Base-by-base conservation (phyloP, 2,113 vertebrate species). In the Hepsetus odoe region DNA sequence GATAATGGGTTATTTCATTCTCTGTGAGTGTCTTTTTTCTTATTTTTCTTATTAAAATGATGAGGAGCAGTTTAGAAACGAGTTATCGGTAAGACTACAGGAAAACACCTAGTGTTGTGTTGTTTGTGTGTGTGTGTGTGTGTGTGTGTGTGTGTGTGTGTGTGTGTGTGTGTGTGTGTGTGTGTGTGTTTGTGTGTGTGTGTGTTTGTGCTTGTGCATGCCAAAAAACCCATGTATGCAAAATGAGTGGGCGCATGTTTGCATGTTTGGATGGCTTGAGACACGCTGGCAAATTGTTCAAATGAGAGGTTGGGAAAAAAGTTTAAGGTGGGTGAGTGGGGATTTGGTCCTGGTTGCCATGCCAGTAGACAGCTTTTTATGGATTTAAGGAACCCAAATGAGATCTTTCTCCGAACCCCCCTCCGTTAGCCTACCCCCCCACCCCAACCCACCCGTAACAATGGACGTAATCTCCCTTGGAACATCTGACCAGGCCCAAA, bases 341-440 rank as follows among this genome's bases (percentile, higher is more conserved):
- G 76, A 64, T 64, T 74, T 59, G 46, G 56, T 32, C 24, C 20
- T 82, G 64, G 67, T 74, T 80, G 68, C 84, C 76, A 83, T 86
- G 83, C 74, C 72, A 80, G 40, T 73, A 86, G 83, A 85, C 83
- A n/a, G 79, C 75, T 76, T 84, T 59, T 79, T 32, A 51, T 61
- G 33, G 73, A 65, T 40, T 75, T 78, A 66, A 74, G 71, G 70
- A 76, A 70, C 49, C 59, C 72, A 73, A 64, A 56, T 78, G 67
- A 44, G 51, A 76, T 80, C 62, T 62, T 69, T 75, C 73, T 76
- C n/a, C 55, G 32, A 81, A 70, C 9, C 26, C 9, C 13, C 8
- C 46, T 30, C 8, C 13, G n/a, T n/a, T n/a, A n/a, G n/a, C 11
- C 22, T 6, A 33, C 59, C 59, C 13, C 30, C 69, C 0, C 0